Evolutionary conservation across 2,797 vertebrate species (phyloP).

Genomic region (Passerculus sandwichensis): DNA sequence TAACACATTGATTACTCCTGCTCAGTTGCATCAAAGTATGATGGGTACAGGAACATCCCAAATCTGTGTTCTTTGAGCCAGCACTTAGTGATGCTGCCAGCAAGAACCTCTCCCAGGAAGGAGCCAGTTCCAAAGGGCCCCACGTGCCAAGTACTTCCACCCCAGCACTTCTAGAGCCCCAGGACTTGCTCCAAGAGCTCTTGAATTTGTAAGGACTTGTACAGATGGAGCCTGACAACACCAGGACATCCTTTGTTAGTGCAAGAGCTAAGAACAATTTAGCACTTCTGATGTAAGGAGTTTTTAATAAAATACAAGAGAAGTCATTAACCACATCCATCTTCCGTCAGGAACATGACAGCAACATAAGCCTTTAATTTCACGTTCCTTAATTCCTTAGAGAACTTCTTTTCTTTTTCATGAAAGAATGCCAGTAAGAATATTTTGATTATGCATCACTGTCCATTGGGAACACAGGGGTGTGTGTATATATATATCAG

Average conservation of each 20-base stretch:
- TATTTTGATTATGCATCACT: not conserved
- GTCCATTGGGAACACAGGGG: not conserved
- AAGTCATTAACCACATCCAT: not conserved
- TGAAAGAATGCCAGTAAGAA: not conserved
- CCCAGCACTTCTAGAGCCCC: not conserved
- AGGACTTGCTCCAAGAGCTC: not conserved
- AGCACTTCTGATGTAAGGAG: not conserved
- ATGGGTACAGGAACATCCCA: not conserved
- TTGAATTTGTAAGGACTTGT: not conserved
- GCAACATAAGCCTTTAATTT: rapidly evolving
- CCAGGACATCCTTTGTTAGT: not conserved
- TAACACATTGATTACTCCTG: not conserved
- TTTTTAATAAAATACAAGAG: not conserved
- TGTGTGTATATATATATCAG: not conserved
- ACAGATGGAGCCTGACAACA: not conserved
- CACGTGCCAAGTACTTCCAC: not conserved
- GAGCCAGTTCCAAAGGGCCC: not conserved
- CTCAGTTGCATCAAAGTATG: not conserved
- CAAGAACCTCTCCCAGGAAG: not conserved
- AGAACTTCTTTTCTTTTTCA: not conserved
- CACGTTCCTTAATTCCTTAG: not conserved
- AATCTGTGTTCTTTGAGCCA: not conserved
- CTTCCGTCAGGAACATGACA: not conserved
- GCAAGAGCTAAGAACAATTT: not conserved
- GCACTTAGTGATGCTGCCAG: not conserved